Percentiles rank a stretch among this genome's conserved stretches.
Evolutionary conservation across 2,797 vertebrate species (phyloP).

Genomic region (Pteropus rufus): DNA sequence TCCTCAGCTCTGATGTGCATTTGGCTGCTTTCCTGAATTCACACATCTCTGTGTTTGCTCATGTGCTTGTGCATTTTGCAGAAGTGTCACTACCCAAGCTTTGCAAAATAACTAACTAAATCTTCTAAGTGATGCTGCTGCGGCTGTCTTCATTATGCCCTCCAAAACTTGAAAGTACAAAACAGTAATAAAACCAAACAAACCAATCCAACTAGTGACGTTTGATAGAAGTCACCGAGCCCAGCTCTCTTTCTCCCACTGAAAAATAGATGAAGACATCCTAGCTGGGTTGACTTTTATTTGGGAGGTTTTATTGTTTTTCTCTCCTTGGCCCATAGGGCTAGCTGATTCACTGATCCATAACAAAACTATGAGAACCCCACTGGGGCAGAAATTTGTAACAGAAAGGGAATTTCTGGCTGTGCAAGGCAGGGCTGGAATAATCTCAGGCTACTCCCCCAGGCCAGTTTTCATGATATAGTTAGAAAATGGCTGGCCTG

Average conservation of each 20-base stretch:
- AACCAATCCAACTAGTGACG: neutral
- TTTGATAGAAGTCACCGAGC: neutral
- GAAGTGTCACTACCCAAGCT: slow-evolving; percentile 54
- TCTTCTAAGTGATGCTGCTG: neutral
- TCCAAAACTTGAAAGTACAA: neutral
- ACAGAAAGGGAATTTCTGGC: slow-evolving; percentile 54
- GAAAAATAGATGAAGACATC: slow-evolving; percentile 69
- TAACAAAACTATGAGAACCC: slow-evolving; percentile 36
- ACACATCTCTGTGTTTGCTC: slow-evolving; percentile 56
- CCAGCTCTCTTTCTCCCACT: slow-evolving; percentile 21
- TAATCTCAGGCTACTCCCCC: neutral
- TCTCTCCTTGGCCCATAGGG: slow-evolving; percentile 11
- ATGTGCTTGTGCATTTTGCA: slow-evolving; percentile 52
- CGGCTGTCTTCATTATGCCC: neutral
- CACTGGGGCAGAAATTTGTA: slow-evolving; percentile 55
- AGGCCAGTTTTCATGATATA: slow-evolving; percentile 47
- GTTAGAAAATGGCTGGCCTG: slow-evolving; percentile 16
- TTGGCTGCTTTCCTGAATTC: slow-evolving; percentile 67
- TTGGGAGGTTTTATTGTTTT: neutral
- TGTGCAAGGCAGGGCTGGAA: neutral
- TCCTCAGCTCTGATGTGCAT: slow-evolving; percentile 58
- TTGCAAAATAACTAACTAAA: slow-evolving; percentile 37
- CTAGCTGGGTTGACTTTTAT: slow-evolving; percentile 48
- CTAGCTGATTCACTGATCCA: slow-evolving; percentile 38
- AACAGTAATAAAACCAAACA: neutral